These are phyloP conservation scores for Callorhinus ursinus DNA, from an alignment of 2,113 vertebrate species.

Conservation along the genomic window DNA sequence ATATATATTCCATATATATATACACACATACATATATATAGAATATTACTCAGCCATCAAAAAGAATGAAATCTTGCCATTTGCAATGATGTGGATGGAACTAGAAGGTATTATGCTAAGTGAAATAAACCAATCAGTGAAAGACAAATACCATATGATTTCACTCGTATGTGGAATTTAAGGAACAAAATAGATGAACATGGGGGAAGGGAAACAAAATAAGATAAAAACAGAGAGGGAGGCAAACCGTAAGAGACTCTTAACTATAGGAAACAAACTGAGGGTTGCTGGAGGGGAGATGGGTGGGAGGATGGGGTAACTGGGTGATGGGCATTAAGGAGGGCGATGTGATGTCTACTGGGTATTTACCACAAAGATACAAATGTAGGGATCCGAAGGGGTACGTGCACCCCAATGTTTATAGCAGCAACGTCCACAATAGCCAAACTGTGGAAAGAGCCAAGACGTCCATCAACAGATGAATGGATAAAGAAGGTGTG, in stretches of 20 bases:
- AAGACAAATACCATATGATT: not conserved
- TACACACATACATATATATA: too few species aligned
- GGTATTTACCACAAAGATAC: too few species aligned
- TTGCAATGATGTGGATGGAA: not conserved
- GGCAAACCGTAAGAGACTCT: not conserved
- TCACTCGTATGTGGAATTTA: not conserved
- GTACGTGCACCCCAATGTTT: too few species aligned
- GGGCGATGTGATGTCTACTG: not conserved
- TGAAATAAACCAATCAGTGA: not conserved
- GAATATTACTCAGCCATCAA: not conserved
- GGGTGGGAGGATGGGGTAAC: not conserved
- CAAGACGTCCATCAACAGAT: too few species aligned
- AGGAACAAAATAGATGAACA: not conserved
- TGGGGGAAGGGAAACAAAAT: not conserved
- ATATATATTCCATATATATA: too few species aligned
- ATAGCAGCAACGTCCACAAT: too few species aligned
- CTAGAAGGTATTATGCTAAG: not conserved
- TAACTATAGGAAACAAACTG: not conserved
- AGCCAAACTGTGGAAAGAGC: too few species aligned
- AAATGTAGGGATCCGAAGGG: too few species aligned
- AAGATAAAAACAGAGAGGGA: not conserved
- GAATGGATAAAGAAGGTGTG: too few species aligned
- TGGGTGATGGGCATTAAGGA: not conserved
- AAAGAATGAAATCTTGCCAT: not conserved
- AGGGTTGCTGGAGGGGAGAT: not conserved